Percentiles rank a stretch among this genome's conserved stretches.
Evolutionary conservation across 2,113 vertebrate genomes (phyloP).

Genomic region (Elephantulus edwardii): DNA sequence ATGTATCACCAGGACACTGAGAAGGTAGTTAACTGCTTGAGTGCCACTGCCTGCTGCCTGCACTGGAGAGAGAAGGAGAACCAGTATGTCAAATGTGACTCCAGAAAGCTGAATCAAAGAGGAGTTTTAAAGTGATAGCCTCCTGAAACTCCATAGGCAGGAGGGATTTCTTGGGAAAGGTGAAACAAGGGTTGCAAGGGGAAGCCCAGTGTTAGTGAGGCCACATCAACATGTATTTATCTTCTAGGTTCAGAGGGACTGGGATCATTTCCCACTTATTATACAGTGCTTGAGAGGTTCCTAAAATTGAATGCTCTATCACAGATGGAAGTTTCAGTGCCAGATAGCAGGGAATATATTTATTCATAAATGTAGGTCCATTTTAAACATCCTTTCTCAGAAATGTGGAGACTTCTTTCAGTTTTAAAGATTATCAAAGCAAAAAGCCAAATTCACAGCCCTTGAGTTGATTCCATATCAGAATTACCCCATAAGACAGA

Average conservation of each 20-base stretch:
- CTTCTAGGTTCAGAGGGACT: neutral
- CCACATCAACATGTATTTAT: neutral
- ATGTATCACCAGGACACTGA: neutral
- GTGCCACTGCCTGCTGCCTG: neutral
- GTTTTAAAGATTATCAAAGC: neutral
- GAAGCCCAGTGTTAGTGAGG: neutral
- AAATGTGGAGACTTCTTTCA: neutral
- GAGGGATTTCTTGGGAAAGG: neutral
- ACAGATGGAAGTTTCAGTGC: neutral
- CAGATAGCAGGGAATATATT: neutral
- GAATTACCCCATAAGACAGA: no score
- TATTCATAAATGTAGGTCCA: neutral
- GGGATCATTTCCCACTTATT: neutral
- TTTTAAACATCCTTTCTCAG: neutral
- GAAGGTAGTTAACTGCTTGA: constrained; percentile 27
- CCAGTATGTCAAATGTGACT: fast-evolving
- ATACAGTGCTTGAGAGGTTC: neutral
- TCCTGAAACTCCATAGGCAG: no score
- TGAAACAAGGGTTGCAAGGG: neutral
- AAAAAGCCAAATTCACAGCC: no score
- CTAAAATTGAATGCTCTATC: neutral
- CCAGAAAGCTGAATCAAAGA: neutral
- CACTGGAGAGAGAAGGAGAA: neutral
- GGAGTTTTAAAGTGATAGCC: neutral
- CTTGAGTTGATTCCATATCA: no score